Conservation (phyloP, 2,797 vertebrate genomes). For the Rhabdomys pumilio region DNA sequence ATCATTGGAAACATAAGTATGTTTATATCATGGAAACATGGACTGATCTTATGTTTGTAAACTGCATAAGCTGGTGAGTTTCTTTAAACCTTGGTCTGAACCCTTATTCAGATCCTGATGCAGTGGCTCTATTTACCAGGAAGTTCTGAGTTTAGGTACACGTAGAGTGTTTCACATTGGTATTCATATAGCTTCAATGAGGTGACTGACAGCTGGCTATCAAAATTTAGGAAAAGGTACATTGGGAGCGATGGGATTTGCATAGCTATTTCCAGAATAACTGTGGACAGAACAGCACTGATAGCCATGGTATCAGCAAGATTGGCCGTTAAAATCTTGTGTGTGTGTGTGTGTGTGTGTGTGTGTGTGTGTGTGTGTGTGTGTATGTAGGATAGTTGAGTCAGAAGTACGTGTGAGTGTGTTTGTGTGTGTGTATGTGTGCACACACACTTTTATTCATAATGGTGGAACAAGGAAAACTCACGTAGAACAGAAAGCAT, state of each 20-base stretch:
- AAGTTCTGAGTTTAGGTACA: neutral
- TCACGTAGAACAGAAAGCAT: neutral
- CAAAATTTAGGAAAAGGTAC: neutral
- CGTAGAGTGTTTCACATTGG: neutral
- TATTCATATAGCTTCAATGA: neutral
- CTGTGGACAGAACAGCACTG: neutral
- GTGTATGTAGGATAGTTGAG: no score
- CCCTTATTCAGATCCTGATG: neutral
- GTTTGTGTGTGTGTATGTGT: no score
- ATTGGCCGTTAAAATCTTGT: neutral
- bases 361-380: no score
- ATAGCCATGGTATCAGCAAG: neutral
- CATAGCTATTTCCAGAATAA: neutral
- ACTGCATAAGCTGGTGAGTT: neutral
- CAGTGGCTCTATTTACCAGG: neutral
- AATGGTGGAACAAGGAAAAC: conserved; percentile 27
- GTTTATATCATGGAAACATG: neutral
- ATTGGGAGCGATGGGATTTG: neutral
- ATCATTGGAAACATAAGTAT: neutral
- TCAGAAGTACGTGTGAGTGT: no score
- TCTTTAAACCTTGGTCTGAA: conserved; percentile 19
- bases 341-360: neutral
- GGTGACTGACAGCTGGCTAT: neutral
- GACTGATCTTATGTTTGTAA: neutral
- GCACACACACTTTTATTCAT: neutral